Percentiles rank a stretch among this genome's conserved stretches.
These are phyloP conservation scores for Notodonta dromedarius DNA, from an alignment of 2,888 invertebrate genomes.

Conservation along the genomic window DNA sequence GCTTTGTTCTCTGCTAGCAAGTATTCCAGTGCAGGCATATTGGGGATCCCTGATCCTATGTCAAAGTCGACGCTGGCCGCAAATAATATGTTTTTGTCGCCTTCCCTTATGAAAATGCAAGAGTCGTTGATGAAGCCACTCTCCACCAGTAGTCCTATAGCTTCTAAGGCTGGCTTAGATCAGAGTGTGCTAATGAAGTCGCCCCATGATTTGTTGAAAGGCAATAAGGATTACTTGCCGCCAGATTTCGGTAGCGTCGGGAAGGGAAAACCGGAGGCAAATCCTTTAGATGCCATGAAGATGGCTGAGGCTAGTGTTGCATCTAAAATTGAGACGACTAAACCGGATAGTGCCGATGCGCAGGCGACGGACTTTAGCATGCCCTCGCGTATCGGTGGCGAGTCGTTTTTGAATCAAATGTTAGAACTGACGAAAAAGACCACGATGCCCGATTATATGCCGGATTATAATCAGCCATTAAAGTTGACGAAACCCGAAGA, in stretches of 20 bases:
- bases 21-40: conserved; percentile 85
- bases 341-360: conserved; percentile 61
- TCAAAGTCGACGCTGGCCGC: conserved; percentile 90
- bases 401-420: conserved; percentile 82
- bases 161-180: conserved; percentile 73
- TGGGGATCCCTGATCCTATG: conserved; percentile 90
- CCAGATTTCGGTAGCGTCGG: conserved; percentile 83
- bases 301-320: conserved; percentile 69
- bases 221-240: conserved; percentile 78
- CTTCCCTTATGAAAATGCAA: conserved; percentile 89
- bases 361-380: conserved; percentile 77
- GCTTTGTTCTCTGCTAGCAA: conserved; percentile 88
- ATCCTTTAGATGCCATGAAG: conserved; percentile 69
- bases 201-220: conserved; percentile 69
- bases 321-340: conserved; percentile 79
- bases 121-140: conserved; percentile 85
- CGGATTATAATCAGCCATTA: conserved; percentile 81
- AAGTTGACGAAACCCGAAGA: conserved; percentile 86
- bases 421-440: conserved; percentile 81
- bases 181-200: conserved; percentile 76
- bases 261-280: conserved; percentile 77
- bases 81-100: conserved; percentile 91
- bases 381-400: conserved; percentile 73
- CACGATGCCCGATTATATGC: conserved; percentile 77
- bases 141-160: conserved; percentile 83